Percentiles rank a stretch among this genome's conserved stretches.
phyloP scores from a whole-genome alignment of 2,797 vertebrate species.

The Catharus ustulatus region DNA sequence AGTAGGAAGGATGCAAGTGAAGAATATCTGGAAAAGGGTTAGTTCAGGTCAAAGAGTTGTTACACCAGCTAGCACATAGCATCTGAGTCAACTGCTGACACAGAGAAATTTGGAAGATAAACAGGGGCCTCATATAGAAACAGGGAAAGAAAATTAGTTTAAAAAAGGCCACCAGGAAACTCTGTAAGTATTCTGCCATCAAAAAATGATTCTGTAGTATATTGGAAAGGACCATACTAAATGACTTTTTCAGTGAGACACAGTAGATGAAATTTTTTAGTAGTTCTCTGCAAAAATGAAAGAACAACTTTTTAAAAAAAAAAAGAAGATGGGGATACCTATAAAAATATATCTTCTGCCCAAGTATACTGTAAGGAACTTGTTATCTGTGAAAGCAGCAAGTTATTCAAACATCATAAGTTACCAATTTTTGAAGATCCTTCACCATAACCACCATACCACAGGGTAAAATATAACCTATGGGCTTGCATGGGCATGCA shows the following conservation, averaged over 20 bases:
- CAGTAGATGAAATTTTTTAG: background rate
- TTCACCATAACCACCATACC: background rate
- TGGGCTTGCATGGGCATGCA: background rate
- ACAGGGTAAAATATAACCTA: too few species aligned
- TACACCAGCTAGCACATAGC: background rate
- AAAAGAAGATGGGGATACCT: accelerated
- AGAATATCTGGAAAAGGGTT: background rate
- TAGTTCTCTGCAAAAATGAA: background rate
- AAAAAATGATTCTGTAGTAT: background rate
- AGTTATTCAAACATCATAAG: background rate
- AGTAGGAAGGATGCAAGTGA: background rate
- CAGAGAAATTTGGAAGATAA: background rate
- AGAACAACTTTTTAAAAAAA: background rate
- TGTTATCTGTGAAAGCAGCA: background rate
- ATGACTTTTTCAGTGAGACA: background rate
- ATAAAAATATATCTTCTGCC: background rate
- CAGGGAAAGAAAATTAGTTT: background rate
- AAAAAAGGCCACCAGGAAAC: background rate
- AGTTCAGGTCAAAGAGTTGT: background rate
- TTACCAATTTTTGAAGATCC: background rate
- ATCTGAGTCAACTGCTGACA: background rate
- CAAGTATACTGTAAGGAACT: background rate
- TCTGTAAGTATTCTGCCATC: background rate
- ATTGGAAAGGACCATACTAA: background rate
- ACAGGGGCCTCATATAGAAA: background rate